Percentiles rank a stretch among this genome's conserved stretches.
These are phyloP conservation scores for Protonibea diacanthus DNA, from an alignment of 2,797 vertebrate species.

Conservation along the genomic window DNA sequence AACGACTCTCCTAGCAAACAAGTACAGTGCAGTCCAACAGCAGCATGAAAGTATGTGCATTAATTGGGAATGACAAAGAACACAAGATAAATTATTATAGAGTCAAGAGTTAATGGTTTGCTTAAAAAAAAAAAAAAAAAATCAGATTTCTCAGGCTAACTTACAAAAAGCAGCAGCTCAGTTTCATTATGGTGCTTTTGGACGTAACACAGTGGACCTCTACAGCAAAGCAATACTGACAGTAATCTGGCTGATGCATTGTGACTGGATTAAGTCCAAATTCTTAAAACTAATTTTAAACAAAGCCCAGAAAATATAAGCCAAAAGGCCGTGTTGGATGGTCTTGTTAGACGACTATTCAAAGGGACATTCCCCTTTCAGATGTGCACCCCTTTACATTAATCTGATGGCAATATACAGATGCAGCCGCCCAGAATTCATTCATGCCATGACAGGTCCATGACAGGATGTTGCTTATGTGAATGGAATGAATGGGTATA, in stretches of 20 bases:
- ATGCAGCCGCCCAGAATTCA: too few relatives aligned
- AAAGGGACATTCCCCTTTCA: background rate
- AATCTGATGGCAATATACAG: background rate
- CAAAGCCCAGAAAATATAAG: background rate
- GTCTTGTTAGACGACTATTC: background rate
- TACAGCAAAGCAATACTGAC: slow-evolving; percentile 3
- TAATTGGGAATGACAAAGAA: too few relatives aligned
- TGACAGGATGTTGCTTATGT: too few relatives aligned
- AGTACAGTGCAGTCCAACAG: too few relatives aligned
- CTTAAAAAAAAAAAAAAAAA: too few relatives aligned
- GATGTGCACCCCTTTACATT: background rate
- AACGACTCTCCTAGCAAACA: background rate
- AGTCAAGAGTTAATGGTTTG: too few relatives aligned
- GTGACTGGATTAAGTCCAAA: background rate
- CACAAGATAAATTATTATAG: too few relatives aligned
- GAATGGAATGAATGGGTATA: too few relatives aligned
- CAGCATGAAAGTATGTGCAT: too few relatives aligned
- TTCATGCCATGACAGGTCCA: too few relatives aligned
- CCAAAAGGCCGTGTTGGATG: background rate
- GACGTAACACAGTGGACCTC: background rate
- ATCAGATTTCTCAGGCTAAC: background rate
- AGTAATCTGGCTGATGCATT: slow-evolving; percentile 4
- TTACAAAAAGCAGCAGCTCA: too few relatives aligned
- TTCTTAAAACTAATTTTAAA: slow-evolving; percentile 1
- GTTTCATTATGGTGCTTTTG: background rate